These are phyloP conservation scores for Salvelinus namaycush DNA, from an alignment of 2,113 vertebrate genomes.

Conservation along the genomic window DNA sequence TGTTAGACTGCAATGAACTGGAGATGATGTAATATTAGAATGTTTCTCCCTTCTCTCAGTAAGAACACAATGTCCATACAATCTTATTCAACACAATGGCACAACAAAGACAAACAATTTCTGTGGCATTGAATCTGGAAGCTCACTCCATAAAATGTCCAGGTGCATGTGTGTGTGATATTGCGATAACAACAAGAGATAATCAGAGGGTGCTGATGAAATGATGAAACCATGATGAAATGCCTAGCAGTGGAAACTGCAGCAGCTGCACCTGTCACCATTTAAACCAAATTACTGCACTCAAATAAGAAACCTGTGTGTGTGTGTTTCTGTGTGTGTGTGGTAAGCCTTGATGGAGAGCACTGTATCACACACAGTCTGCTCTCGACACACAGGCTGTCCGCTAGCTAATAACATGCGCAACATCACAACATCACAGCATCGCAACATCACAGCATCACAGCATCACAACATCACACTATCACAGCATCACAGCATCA, in stretches of 20 bases:
- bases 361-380: slow-evolving; percentile 52
- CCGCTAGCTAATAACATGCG: slow-evolving; percentile 28
- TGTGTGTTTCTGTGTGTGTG: neutral
- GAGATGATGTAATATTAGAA: too few relatives aligned
- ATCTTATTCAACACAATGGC: too few relatives aligned
- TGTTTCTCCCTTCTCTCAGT: too few relatives aligned
- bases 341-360: slow-evolving; percentile 6
- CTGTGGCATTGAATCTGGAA: too few relatives aligned
- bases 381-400: slow-evolving; percentile 41
- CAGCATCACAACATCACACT: too few relatives aligned
- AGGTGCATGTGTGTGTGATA: too few relatives aligned
- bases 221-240: slow-evolving; percentile 78
- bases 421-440: neutral
- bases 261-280: slow-evolving; percentile 73
- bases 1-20: too few relatives aligned
- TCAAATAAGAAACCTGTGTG: slow-evolving; percentile 70
- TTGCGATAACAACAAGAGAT: slow-evolving; percentile 23
- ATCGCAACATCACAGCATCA: too few relatives aligned
- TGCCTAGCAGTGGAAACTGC: slow-evolving; percentile 60
- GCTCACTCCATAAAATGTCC: neutral
- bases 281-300: slow-evolving; percentile 76
- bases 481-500: too few relatives aligned
- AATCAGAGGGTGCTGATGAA: slow-evolving; percentile 65
- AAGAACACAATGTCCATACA: too few relatives aligned
- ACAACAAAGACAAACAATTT: too few relatives aligned